Percentiles rank a stretch among this genome's conserved stretches.
Evolutionary conservation across 2,797 vertebrate species (phyloP).

Genomic region (Nyctibius grandis): DNA sequence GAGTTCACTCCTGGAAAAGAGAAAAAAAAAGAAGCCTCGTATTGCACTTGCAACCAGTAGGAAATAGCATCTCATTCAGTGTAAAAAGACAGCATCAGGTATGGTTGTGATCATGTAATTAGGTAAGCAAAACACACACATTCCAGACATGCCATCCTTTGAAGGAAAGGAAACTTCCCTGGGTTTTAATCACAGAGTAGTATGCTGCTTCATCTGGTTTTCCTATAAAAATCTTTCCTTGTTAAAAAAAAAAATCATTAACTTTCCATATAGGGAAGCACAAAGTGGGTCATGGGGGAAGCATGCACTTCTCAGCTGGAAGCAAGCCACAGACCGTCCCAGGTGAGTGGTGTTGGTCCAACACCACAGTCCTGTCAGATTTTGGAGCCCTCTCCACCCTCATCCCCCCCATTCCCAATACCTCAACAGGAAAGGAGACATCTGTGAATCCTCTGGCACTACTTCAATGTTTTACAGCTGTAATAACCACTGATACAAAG

Average conservation of each 20-base stretch:
- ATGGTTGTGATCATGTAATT: not conserved
- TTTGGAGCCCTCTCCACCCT: not conserved
- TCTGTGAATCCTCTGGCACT: conserved; percentile 67
- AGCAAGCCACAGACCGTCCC: conserved; percentile 21
- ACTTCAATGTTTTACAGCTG: conserved; percentile 70
- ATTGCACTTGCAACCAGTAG: not conserved
- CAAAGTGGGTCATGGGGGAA: conserved; percentile 10
- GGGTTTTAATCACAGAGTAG: conserved; percentile 30
- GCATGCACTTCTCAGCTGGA: not conserved
- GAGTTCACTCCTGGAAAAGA: not conserved
- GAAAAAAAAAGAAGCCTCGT: not conserved
- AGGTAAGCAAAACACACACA: conserved; percentile 11
- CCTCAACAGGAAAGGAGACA: conserved; percentile 67
- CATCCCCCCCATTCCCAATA: not conserved
- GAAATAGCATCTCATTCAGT: not conserved
- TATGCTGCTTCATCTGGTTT: conserved; percentile 43
- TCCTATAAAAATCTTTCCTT: not conserved
- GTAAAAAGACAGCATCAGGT: not conserved
- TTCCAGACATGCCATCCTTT: conserved; percentile 10
- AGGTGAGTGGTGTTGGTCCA: conserved; percentile 44
- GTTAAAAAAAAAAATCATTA: not conserved
- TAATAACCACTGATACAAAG: conserved; percentile 69
- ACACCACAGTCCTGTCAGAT: not conserved
- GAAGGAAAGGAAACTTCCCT: conserved; percentile 10
- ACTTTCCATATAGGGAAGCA: conserved; percentile 51